phyloP scores from a whole-genome alignment of 2,888 invertebrate genomes.

The Limnephilus marmoratus region DNA sequence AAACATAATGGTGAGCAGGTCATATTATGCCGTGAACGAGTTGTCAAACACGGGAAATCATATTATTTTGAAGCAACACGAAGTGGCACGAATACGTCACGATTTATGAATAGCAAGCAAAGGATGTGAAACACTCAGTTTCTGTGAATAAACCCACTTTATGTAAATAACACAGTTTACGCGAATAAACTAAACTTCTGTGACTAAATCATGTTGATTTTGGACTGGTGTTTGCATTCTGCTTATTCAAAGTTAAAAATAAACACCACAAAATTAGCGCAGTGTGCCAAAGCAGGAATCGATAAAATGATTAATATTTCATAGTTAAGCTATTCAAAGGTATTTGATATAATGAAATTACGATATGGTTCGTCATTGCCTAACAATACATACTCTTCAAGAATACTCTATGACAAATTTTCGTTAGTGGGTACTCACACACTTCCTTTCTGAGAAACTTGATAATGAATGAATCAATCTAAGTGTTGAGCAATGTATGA shows the following conservation, averaged over 20 bases:
- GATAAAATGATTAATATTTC: background rate
- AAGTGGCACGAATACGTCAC: slow-evolving; percentile 2
- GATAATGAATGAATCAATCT: background rate
- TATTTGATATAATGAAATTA: background rate
- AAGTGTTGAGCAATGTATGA: background rate
- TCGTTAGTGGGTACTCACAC: background rate
- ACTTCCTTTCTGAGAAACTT: background rate
- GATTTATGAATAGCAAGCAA: slow-evolving; percentile 6
- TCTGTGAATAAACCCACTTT: background rate
- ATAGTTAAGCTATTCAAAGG: background rate
- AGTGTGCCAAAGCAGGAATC: background rate
- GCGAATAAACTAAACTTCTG: background rate
- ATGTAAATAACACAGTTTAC: background rate
- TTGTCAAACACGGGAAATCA: slow-evolving; percentile 13
- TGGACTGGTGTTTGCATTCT: background rate
- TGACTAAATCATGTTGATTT: background rate
- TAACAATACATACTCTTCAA: background rate
- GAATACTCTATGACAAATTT: background rate
- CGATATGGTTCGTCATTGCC: background rate
- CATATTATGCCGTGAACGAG: background rate
- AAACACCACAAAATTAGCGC: background rate
- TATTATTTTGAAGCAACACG: slow-evolving; percentile 3
- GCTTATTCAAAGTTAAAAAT: background rate
- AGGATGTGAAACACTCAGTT: slow-evolving; percentile 22
- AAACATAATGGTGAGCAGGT: background rate